Evolutionary conservation across 2,113 vertebrate genomes (phyloP).

Genomic region (Falco punctatus): DNA sequence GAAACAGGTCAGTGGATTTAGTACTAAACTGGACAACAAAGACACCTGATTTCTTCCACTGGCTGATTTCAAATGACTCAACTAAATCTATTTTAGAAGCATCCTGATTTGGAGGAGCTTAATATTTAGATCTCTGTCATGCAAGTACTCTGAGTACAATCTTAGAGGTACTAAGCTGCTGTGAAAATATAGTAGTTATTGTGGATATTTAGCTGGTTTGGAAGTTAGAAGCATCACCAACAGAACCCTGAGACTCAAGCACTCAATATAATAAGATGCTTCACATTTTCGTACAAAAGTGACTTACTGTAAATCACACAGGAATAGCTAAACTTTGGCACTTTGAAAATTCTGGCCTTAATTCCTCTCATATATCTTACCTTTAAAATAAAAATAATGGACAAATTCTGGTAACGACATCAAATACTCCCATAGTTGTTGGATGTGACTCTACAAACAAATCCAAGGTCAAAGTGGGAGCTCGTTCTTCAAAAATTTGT

Average conservation of each 20-base stretch:
- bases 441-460: not conserved
- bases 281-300: fast-evolving
- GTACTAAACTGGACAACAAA: fast-evolving
- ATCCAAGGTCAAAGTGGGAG: not conserved
- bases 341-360: not conserved
- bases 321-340: not conserved
- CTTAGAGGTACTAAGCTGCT: not conserved
- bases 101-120: not conserved
- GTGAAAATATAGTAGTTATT: not conserved
- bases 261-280: not conserved
- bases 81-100: not conserved
- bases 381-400: not conserved
- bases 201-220: not conserved
- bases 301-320: not conserved
- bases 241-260: not conserved
- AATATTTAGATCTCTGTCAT: not conserved
- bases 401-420: not conserved
- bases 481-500: not conserved
- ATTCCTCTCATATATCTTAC: not conserved
- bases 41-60: not conserved
- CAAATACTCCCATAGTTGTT: not conserved
- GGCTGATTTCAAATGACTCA: not conserved
- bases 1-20: not conserved
- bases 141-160: not conserved
- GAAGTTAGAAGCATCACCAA: not conserved